These are phyloP conservation scores for Phalanger gymnotis DNA, from an alignment of 2,797 vertebrate genomes.

Conservation along the genomic window DNA sequence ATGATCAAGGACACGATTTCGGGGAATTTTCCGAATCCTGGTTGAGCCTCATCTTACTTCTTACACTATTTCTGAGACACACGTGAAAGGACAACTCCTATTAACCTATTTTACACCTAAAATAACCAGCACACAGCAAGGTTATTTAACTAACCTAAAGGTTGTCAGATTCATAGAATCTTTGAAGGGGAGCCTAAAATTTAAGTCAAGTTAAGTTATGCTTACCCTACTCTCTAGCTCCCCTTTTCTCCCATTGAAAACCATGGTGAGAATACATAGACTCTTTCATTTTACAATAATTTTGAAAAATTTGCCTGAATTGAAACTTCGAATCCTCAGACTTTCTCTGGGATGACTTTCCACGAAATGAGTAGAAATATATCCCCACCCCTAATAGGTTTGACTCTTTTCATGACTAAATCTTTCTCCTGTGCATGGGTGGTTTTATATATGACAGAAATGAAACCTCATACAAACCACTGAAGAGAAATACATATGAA, in stretches of 20 bases:
- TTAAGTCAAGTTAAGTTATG: background rate
- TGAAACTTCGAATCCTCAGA: background rate
- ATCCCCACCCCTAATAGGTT: background rate
- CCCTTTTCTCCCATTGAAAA: background rate
- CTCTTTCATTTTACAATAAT: slow-evolving; percentile 27
- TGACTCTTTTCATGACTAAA: slow-evolving; percentile 32
- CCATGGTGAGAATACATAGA: background rate
- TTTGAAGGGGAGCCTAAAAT: slow-evolving; percentile 17
- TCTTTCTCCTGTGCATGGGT: slow-evolving; percentile 37
- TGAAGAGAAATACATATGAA: slow-evolving; percentile 16
- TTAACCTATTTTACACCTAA: background rate
- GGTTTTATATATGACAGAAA: slow-evolving; percentile 24
- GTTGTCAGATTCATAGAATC: background rate
- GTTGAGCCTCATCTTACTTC: background rate
- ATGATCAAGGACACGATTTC: background rate
- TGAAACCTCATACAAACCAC: slow-evolving; percentile 38
- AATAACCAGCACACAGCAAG: background rate
- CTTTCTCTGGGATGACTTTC: slow-evolving; percentile 17
- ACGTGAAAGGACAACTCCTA: background rate
- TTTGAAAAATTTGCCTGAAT: slow-evolving; percentile 22
- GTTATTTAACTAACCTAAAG: background rate
- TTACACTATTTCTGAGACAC: slow-evolving; percentile 18
- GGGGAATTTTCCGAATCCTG: slow-evolving; percentile 4
- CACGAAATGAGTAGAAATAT: background rate
- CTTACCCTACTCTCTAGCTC: background rate